Base-by-base conservation (phyloP, 2,888 invertebrate species). In the Falcaria lacertinaria region DNA sequence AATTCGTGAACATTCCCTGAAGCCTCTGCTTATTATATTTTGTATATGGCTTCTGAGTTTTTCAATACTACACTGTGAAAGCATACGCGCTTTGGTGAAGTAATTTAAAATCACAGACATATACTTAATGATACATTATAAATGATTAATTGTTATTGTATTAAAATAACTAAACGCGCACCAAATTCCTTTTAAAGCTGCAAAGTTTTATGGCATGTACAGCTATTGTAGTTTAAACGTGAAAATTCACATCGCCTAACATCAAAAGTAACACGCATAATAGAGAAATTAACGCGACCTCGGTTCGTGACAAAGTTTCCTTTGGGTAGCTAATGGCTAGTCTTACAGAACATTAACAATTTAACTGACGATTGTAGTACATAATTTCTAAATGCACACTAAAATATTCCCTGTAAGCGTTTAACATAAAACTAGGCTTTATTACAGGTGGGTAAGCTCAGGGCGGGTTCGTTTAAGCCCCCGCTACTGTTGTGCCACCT, bases 401-500 rank as follows among this genome's bases (percentile, higher is more conserved):
- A 56, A 57, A 69, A 71, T 63, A 68, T 64, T 57, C 63, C 61
- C 60, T 42, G 44, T 47, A 43, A 43, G 39, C 34, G 34, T 39
- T 54, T 51, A 53, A 38, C 47, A 45, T 67, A 64, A 73, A 75
- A 76, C 78, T 75, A 78, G 73, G 69, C 72, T 73, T 69, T 70
- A 72, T 66, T 72, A 34, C 41, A 28, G 28, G 28, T 28, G 11
- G 11, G 28, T 28, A 28, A 28, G 28, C 28, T 11, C 28, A 43
- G 42, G 44, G 36, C 36, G 41, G 28, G 28, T 7, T 80, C 80
- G 74, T 74, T 81, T 80, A 81, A 81, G 79, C 80, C 71, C 58
- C 68, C 64, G 60, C 65, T 66, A 63, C 69, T 55, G 73, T 72
- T 62, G 51, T 59, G 68, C 67, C 82, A 83, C 82, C 81, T 80